Evolutionary conservation across 2,888 invertebrate genomes (phyloP), one percentile per base, ranked within the genome.

Genomic region (Gibbula magus): DNA sequence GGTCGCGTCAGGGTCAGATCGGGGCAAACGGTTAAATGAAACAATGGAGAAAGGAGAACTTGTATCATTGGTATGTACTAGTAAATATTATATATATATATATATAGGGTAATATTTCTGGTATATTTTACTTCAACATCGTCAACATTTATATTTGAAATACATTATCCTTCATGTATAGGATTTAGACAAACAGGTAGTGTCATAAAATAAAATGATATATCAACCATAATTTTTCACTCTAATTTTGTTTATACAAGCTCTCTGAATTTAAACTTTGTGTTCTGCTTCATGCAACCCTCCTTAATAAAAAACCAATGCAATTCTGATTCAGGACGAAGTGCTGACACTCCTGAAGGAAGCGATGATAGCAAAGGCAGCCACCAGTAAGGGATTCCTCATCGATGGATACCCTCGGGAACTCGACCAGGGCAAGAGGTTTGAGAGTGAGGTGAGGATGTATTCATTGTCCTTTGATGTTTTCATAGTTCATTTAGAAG

Each of bases 321-420:
- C n/a, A n/a, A 7, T 56, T 10, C n/a, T 32, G 2, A n/a, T 3
- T 73, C 94, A 96, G 90, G 96, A 97, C 32, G 94, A 96, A 52
- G 95, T 98, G 1, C 94, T 96, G 92, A 95, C 95, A 84, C 93
- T 98, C 66, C 94, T 99, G 70, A 95, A 96, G 80, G 94, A 94
- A 88, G 97, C 96, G n/a, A 97, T 99, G 93, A 79, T 92, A 76
- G 89, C 90, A 66, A 90, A 95, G 75, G 90, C 91, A 0, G 95
- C 95, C 22, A 95, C 95, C 5, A 95, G 95, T 32, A 96, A 96
- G 86, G 98, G 98, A 1, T 95, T 98, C 80, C 95, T 99, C 80
- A 95, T 99, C 78, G 99, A 99, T 89, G 99, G 99, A 0, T 99
- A 96, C 92, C 99, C 99, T 0, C 94, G 99, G 80, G 97, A 98